Percentiles rank a stretch among this genome's conserved stretches.
These are phyloP conservation scores for Phlogophora meticulosa DNA, from an alignment of 2,888 invertebrate species.

Conservation along the genomic window DNA sequence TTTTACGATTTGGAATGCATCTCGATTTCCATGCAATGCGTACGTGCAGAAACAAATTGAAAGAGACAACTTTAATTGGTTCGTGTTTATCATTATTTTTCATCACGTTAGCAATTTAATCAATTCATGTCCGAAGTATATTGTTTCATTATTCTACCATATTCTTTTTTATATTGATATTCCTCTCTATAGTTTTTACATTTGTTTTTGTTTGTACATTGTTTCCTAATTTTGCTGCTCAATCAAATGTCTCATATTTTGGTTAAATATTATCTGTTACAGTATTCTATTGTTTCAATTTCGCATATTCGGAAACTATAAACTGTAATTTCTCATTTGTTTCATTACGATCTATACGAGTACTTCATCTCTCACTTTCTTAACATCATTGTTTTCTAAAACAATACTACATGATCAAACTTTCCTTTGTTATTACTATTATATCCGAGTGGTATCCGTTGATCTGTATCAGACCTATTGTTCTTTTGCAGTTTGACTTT, in stretches of 20 bases:
- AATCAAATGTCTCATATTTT: neutral
- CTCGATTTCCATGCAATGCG: constrained; percentile 22
- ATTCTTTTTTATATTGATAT: neutral
- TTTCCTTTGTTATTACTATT: constrained; percentile 23
- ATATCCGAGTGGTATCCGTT: constrained; percentile 11
- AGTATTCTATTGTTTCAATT: neutral
- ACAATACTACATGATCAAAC: constrained; percentile 33
- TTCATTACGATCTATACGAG: neutral
- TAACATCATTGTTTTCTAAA: constrained; percentile 39
- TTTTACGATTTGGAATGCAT: constrained; percentile 11
- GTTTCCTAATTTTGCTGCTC: no score
- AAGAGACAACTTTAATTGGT: constrained; percentile 1
- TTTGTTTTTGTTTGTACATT: no score
- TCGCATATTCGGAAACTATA: neutral
- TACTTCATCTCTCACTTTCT: neutral
- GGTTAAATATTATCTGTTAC: neutral
- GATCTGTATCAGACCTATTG: constrained; percentile 26
- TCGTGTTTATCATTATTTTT: constrained; percentile 21
- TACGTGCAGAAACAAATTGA: constrained; percentile 15
- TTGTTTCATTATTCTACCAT: constrained; percentile 12
- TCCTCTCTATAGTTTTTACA: neutral
- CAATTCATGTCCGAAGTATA: constrained; percentile 3
- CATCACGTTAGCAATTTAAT: constrained; percentile 4
- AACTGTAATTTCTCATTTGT: neutral
- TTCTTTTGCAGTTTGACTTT: constrained; percentile 1